Conservation (phyloP, 2,888 invertebrate genomes). For the Heliconius hortense region DNA sequence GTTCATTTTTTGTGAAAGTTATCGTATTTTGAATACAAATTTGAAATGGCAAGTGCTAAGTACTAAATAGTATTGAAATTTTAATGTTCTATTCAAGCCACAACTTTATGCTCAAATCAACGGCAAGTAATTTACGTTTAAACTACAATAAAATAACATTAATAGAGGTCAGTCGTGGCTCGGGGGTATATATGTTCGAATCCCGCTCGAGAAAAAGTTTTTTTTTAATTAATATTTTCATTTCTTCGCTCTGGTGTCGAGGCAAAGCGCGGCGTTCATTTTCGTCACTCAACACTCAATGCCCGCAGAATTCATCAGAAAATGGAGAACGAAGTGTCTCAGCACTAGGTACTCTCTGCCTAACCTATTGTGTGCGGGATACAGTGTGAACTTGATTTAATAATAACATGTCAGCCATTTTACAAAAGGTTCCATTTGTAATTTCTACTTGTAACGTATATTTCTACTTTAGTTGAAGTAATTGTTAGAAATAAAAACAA, state of each 20-base stretch:
- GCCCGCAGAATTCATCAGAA: too few relatives aligned
- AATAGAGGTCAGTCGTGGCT: too few relatives aligned
- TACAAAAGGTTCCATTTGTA: slow-evolving; percentile 1
- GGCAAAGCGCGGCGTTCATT: too few relatives aligned
- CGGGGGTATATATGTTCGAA: too few relatives aligned
- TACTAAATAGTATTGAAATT: neutral
- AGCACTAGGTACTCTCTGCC: too few relatives aligned
- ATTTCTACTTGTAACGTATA: neutral
- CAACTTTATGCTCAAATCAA: slow-evolving; percentile 1
- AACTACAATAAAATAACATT: slow-evolving; percentile 8
- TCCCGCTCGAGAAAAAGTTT: too few relatives aligned
- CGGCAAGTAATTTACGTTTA: neutral
- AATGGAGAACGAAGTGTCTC: too few relatives aligned
- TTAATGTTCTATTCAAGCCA: neutral
- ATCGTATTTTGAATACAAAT: neutral
- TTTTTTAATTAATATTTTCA: too few relatives aligned
- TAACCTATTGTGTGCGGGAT: too few relatives aligned
- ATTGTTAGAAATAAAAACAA: slow-evolving; percentile 47
- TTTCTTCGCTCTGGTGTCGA: too few relatives aligned
- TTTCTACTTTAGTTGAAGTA: slow-evolving; percentile 34
- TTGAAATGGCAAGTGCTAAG: neutral
- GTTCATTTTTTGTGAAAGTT: neutral
- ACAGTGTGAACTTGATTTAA: neutral
- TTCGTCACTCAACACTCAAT: too few relatives aligned
- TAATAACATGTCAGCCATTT: slow-evolving; percentile 11